Percentiles rank a stretch among this genome's conserved stretches.
These are phyloP conservation scores for Pammene aurita DNA, from an alignment of 2,888 invertebrate species.

Conservation along the genomic window DNA sequence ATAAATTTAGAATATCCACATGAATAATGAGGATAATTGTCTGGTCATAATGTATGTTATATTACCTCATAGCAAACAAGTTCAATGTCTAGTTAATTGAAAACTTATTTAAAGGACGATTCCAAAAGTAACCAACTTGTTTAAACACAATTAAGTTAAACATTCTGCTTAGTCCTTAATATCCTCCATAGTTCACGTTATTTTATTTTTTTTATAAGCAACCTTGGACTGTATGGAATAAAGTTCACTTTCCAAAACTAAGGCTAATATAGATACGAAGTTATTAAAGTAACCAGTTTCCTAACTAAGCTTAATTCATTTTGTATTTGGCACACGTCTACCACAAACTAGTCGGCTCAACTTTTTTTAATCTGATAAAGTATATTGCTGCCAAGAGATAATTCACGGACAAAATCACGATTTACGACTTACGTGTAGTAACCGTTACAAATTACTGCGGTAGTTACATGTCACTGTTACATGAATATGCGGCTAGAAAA, in stretches of 20 bases:
- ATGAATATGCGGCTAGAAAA: not conserved
- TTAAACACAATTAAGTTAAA: not conserved
- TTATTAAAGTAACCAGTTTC: not conserved
- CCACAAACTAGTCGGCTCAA: conserved; percentile 43
- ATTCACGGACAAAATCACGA: conserved; percentile 47
- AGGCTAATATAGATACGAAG: not conserved
- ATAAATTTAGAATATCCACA: too few relatives aligned
- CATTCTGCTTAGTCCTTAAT: not conserved
- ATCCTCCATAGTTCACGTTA: too few relatives aligned
- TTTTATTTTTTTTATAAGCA: not conserved
- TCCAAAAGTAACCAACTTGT: not conserved
- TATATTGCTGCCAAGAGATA: conserved; percentile 55
- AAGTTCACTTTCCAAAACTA: not conserved
- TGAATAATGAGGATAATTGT: too few relatives aligned
- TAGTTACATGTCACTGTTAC: not conserved
- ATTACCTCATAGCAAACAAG: too few relatives aligned
- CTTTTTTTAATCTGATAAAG: conserved; percentile 37
- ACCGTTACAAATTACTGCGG: conserved; percentile 6
- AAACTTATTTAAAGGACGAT: not conserved
- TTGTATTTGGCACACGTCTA: conserved; percentile 54
- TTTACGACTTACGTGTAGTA: conserved; percentile 12
- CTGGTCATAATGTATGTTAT: too few relatives aligned
- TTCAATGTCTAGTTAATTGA: too few relatives aligned
- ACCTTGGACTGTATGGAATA: not conserved
- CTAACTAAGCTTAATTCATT: conserved; percentile 40